These are phyloP conservation scores for Acromyrmex heyeri DNA, from an alignment of 1,140 invertebrate genomes.

Conservation along the genomic window DNA sequence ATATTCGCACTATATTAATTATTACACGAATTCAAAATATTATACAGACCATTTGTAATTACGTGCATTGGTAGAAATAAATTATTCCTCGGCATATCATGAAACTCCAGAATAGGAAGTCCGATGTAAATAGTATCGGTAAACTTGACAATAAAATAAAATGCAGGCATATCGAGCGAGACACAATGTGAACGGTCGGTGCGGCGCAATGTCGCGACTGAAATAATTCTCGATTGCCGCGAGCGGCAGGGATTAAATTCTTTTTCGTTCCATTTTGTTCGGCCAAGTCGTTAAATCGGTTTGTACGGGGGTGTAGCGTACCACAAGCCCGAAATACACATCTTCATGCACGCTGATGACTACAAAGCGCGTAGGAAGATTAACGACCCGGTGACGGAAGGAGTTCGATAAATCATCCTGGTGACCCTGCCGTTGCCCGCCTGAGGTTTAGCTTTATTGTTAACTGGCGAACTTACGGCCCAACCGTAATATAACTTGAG, in stretches of 20 bases:
- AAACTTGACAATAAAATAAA: background rate
- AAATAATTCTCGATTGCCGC: constrained; percentile 45
- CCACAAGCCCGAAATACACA: constrained; percentile 53
- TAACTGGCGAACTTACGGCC: constrained; percentile 36
- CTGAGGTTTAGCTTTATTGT: constrained; percentile 61
- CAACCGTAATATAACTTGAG: constrained; percentile 19
- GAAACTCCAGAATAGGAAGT: background rate
- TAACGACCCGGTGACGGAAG: constrained; percentile 70
- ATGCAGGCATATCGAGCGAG: background rate
- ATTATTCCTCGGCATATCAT: background rate
- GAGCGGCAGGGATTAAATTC: constrained; percentile 41
- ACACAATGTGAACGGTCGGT: background rate
- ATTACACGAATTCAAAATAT: constrained; percentile 10
- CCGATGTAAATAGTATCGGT: constrained; percentile 2
- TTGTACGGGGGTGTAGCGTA: constrained; percentile 25
- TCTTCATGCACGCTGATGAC: constrained; percentile 68
- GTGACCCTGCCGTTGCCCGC: constrained; percentile 59
- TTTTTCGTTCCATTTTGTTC: background rate
- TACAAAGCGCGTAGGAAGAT: constrained; percentile 70
- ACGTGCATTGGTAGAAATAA: constrained; percentile 23
- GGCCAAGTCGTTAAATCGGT: constrained; percentile 47
- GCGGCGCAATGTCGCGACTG: background rate
- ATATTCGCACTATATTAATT: background rate
- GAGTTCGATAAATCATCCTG: constrained; percentile 74
- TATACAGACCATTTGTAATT: constrained; percentile 16